phyloP scores from a whole-genome alignment of 2,888 invertebrate species.

The Protophormia terraenovae region DNA sequence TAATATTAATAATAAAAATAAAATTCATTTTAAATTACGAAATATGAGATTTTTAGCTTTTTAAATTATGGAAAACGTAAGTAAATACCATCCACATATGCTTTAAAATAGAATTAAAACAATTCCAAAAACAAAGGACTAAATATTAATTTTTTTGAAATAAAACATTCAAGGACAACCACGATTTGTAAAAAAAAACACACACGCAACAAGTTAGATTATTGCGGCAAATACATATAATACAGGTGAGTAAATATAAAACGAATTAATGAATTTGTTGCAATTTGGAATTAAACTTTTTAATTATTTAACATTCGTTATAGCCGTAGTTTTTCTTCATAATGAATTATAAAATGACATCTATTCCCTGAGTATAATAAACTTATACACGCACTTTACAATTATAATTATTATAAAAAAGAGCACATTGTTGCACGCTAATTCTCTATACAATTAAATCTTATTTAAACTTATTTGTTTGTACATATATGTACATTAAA shows the following conservation, averaged over 20 bases:
- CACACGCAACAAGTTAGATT: not conserved
- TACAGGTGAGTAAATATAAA: not conserved
- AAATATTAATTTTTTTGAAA: not conserved
- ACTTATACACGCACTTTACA: too few relatives aligned
- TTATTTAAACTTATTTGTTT: too few relatives aligned
- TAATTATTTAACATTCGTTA: not conserved
- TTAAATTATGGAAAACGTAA: not conserved
- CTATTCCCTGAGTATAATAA: not conserved
- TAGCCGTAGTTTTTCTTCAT: not conserved
- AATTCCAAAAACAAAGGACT: not conserved
- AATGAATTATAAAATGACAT: not conserved
- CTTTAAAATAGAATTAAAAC: not conserved
- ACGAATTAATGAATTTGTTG: too few relatives aligned
- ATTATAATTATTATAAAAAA: too few relatives aligned
- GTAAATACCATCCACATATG: not conserved
- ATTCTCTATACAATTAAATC: too few relatives aligned
- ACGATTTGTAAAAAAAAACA: not conserved
- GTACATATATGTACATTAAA: too few relatives aligned
- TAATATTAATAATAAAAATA: constrained; percentile 37
- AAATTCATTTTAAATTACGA: constrained; percentile 29
- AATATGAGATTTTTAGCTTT: not conserved
- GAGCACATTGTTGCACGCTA: not conserved
- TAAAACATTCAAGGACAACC: not conserved
- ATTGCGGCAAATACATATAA: not conserved
- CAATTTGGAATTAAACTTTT: too few relatives aligned